Evolutionary conservation across 2,797 vertebrate genomes (phyloP).

Genomic region (Falco peregrinus): DNA sequence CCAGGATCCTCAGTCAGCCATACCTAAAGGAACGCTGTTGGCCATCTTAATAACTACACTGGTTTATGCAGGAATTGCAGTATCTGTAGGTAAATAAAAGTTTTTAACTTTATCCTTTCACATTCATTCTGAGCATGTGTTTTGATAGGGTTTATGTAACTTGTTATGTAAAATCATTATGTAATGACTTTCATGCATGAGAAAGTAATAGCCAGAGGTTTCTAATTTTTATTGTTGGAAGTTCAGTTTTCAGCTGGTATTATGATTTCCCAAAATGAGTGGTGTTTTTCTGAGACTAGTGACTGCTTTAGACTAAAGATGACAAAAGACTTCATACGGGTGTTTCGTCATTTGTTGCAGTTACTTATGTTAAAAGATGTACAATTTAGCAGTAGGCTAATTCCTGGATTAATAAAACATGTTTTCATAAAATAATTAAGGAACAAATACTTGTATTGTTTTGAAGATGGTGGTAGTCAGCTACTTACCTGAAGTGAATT

Average conservation of each 20-base stretch:
- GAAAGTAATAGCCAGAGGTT: background rate
- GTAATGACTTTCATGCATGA: background rate
- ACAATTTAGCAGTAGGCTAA: background rate
- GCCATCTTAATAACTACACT: conserved; percentile 95
- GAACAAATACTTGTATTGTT: background rate
- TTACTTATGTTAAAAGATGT: background rate
- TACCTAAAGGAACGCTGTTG: conserved; percentile 95
- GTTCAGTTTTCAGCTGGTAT: background rate
- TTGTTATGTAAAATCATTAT: background rate
- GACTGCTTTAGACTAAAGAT: background rate
- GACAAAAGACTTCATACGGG: background rate
- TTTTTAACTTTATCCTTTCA: conserved; percentile 34
- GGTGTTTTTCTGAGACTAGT: background rate
- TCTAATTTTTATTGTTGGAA: background rate
- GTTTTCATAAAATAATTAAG: background rate
- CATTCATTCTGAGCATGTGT: background rate
- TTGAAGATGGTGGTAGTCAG: background rate
- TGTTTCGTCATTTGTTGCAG: background rate
- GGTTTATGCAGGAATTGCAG: conserved; percentile 91
- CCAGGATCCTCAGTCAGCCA: conserved; percentile 96
- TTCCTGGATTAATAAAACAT: background rate
- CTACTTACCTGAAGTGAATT: background rate
- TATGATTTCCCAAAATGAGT: background rate
- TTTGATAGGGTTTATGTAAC: background rate
- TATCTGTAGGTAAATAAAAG: conserved; percentile 87